These are phyloP conservation scores for Aromia moschata DNA, from an alignment of 2,888 invertebrate genomes.

Conservation along the genomic window DNA sequence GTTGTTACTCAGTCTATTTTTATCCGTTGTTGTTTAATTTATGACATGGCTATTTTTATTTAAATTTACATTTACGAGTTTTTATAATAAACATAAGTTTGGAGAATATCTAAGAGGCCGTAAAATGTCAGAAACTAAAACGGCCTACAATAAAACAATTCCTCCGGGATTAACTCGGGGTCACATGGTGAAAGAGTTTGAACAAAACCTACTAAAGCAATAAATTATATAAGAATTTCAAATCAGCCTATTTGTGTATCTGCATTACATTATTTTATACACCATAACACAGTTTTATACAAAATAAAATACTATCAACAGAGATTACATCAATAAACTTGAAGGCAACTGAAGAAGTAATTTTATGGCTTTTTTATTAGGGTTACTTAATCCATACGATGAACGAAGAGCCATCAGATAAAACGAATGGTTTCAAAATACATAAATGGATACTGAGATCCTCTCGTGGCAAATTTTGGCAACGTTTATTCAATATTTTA, in stretches of 20 bases:
- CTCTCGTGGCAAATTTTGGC: conserved; percentile 33
- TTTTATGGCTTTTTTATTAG: conserved; percentile 25
- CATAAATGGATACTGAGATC: conserved; percentile 21
- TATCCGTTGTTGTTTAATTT: background rate
- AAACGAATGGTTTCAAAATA: conserved; percentile 18
- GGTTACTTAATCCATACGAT: conserved; percentile 24
- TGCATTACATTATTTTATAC: background rate
- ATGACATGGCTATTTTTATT: background rate
- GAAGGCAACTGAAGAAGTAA: conserved; percentile 20
- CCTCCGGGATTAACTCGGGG: too few relatives aligned
- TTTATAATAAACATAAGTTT: conserved; percentile 1
- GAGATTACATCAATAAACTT: conserved; percentile 19
- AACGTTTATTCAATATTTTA: conserved; percentile 36
- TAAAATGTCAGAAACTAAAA: background rate
- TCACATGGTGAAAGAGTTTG: too few relatives aligned
- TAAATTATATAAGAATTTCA: too few relatives aligned
- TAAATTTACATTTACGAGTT: conserved; percentile 2
- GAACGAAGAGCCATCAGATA: conserved; percentile 20
- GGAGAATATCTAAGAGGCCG: background rate
- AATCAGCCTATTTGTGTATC: background rate
- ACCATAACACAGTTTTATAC: background rate
- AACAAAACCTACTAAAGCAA: too few relatives aligned
- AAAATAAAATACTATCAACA: conserved; percentile 8
- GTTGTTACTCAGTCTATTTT: background rate
- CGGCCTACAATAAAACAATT: background rate